Evolutionary conservation across 2,113 vertebrate genomes (phyloP).

Genomic region (Gambusia affinis): DNA sequence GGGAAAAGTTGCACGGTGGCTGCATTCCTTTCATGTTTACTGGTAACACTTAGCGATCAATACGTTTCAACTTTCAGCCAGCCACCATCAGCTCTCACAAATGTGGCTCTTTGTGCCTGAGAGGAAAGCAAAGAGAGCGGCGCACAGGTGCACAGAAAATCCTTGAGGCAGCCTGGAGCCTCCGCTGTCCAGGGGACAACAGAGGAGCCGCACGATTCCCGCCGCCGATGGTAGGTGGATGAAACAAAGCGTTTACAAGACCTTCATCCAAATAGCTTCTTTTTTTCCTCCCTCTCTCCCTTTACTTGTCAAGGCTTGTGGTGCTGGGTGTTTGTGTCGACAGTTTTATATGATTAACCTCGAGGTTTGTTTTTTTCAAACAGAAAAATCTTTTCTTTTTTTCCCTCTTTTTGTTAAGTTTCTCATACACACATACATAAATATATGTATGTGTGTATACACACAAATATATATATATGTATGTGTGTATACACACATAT

Average conservation of each 20-base stretch:
- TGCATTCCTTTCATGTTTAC: constrained; percentile 17
- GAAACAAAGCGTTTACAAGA: constrained; percentile 12
- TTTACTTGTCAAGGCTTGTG: constrained; percentile 7
- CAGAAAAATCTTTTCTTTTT: neutral
- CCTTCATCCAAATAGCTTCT: constrained; percentile 4
- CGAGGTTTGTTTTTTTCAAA: neutral
- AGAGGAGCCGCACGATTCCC: constrained; percentile 9
- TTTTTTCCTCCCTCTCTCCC: neutral
- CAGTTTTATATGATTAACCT: neutral
- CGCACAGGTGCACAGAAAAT: constrained; percentile 17
- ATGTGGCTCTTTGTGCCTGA: constrained; percentile 14
- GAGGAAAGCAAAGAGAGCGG: constrained; percentile 2
- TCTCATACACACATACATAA: too few species aligned
- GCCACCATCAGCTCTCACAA: constrained; percentile 5
- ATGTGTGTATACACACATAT: too few species aligned
- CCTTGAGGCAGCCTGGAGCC: constrained; percentile 23
- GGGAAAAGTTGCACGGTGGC: constrained; percentile 11
- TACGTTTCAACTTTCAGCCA: constrained; percentile 7
- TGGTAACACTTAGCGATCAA: constrained; percentile 13
- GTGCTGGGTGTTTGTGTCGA: neutral
- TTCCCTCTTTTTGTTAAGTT: too few species aligned
- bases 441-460: too few species aligned
- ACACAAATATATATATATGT: too few species aligned
- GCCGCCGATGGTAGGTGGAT: constrained; percentile 1
- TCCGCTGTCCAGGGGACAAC: constrained; percentile 1